Evolutionary conservation across 2,888 invertebrate species (phyloP), one percentile per base, ranked within the genome.

Genomic region (Podabrus alpinus): DNA sequence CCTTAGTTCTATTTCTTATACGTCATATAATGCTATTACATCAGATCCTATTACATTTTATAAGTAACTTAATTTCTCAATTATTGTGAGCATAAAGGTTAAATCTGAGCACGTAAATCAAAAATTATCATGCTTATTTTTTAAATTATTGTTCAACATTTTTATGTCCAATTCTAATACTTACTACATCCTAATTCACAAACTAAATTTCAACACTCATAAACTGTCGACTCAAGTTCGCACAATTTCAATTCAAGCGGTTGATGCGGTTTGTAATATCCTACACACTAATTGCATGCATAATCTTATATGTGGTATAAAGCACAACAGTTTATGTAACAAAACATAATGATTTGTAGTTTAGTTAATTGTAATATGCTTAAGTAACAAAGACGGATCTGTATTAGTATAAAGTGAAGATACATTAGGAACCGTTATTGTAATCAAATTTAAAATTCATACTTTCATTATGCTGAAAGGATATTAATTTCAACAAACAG

Each of bases 1-100:
- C 69, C 67, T 78, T 74, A 73, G 61, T 72, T 68, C 72, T 69
- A 72, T 68, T 75, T 68, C 76, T 77, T 72, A 77, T 79, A 77
- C 74, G 74, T 77, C 79, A 74, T 77, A 77, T 29, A 66, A 24
- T 74, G 69, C 61, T 66, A 61, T 71, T 71, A 60, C 71, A 66
- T 69, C 59, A 59, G 45, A 62, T 67, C 45, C 60, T 68, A 66
- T 69, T 70, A 66, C 67, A 70, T 67, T 75, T 75, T 71, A 69
- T 66, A 69, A 66, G 64, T 59, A 59, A 64, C 68, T 68, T 66
- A 66, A 66, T 66, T 71, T 45, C 45, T 45, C 45, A 45, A 45
- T 45, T 45, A 45, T 45, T 45, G n/a, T 45, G 45, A 9, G n/a
- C 45, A 45, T 45, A 45, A 45, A 45, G 45, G 45, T 45, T 45